Base-by-base conservation (phyloP, 1,140 invertebrate species). In the Papilio polyxenes region DNA sequence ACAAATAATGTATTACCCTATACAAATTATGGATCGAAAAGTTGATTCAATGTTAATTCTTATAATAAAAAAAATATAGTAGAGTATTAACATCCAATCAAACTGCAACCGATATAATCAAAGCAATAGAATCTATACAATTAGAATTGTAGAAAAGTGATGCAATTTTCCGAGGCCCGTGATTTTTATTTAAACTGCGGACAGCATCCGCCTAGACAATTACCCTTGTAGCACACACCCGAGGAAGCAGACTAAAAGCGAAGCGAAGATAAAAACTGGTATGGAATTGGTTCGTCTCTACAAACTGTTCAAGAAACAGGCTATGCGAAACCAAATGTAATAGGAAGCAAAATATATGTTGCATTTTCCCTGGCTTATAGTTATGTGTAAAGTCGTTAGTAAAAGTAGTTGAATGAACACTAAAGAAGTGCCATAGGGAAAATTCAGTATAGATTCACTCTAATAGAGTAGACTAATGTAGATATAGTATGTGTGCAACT, bases 191-290 rank as follows among this genome's bases (percentile, higher is more conserved):
- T 85, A 85, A 79, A 85, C 84, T 83, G 84, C 83, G 83, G 86
- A 88, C 87, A 87, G 87, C 89, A 91, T 93, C 92, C 91, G 91
- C 87, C 87, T 90, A 83, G 81, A 85, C 84, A 88, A 90, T 90
- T 17, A 53, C 15, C 15, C 17, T 17, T 59, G 56, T 59, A 20
- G n/a, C 17, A 59, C 56, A 59, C 56, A 59, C 7, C 9, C 49
- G 49, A 1, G 56, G 17, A 20, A 59, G 56, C 56, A 4, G n/a
- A n/a, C 0, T 17, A 17, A 59, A 59, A 59, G 15, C 15, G 17
- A 59, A 20, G n/a, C 56, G 56, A 59, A 59, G 56, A 59, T 59
- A 59, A n/a, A 56, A 56, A 53, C 15, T n/a, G 7, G 6, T 8
- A n/a, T 59, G 17, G 17, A 59, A 8, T n/a, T 59, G 6, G 3